Base-by-base conservation (phyloP, 2,888 invertebrate genomes). In the Phortica okadai region DNA sequence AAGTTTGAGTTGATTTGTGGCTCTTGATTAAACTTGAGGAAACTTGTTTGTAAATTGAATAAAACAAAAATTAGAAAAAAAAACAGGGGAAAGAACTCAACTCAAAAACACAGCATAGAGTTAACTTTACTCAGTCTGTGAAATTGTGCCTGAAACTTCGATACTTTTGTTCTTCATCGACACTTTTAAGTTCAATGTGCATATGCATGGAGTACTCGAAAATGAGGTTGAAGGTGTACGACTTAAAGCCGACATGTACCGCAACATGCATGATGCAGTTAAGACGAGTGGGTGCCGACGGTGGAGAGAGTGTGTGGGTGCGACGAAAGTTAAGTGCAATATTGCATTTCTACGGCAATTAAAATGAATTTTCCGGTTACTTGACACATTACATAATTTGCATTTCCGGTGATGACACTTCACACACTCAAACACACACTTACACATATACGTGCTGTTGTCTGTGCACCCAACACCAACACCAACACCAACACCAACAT, bases 301-400 rank as follows among this genome's bases (percentile, higher is more conserved):
- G 6, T n/a, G 25, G 21, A 21, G 62, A 25, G 21, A 6, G 62
- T 21, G 62, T 6, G 6, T 1, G 25, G n/a, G 41, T 2, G 14
- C 54, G n/a, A 72, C n/a, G 70, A 7, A 72, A 56, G 54, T 72
- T 78, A 79, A 85, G 74, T 82, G 81, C 82, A 82, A 82, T 87
- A 87, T 85, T 85, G 85, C 84, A 87, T 84, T 86, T 84, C 83
- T 82, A 83, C 80, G 85, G 89, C 90, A 90, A 90, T 90, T 90
- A 90, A 90, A 90, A 89, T 88, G 87, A 83, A 90, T 90, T 90
- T 89, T 90, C 90, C 90, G 90, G 89, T 87, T 87, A 88, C 90
- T 90, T 90, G 90, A 89, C 90, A 90, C 89, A 88, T 87, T 89
- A 90, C 90, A 89, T 90, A 90, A 90, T 90, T 90, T 90, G 89